Base-by-base conservation (phyloP, 1,140 invertebrate genomes). In the Saccostrea glomerata region DNA sequence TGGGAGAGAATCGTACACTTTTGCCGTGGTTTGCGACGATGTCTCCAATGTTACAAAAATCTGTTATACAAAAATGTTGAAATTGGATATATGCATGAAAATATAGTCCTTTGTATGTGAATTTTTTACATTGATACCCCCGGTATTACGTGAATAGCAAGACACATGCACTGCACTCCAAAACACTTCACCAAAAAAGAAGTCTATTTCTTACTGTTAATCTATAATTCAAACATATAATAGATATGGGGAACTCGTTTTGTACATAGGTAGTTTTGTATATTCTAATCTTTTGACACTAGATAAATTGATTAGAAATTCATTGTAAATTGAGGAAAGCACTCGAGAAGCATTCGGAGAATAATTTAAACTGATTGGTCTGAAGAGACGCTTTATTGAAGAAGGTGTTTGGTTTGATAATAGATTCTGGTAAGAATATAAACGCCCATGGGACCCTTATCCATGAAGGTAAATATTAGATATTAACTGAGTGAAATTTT, bases 381-480 rank as follows among this genome's bases (percentile, higher is more conserved):
- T 17, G 17, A 63, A 63, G 58, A 15, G 15, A 0, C 15, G 15
- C 3, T 25, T 36, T 12, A 25, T 73, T 25, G 9, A 2, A 30
- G 70, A 15, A 77, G 70, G 70, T 36, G 25, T 77, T 77, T 13
- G 23, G 15, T 25, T 25, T 77, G 25, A 36, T 36, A 15, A 77
- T 30, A 77, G 70, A 17, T 1, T 77, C 11, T 77, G 9, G 25
- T 15, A 4, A 36, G 70, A 25, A 30, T 15, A 77, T 77, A 36
- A 77, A 30, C 70, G 25, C 70, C 70, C 30, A 15, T 36, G 25
- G 12, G 47, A 15, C 70, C 25, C 15, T 77, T 77, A 25, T 36
- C 70, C 25, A 0, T 77, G 70, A 40, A 30, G 70, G 70, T 77
- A 77, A 77, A 77, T 77, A 77, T 77, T 36, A 77, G 15, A 77